Evolutionary conservation across 1,140 invertebrate genomes (phyloP).

Genomic region (Camponotus pennsylvanicus): DNA sequence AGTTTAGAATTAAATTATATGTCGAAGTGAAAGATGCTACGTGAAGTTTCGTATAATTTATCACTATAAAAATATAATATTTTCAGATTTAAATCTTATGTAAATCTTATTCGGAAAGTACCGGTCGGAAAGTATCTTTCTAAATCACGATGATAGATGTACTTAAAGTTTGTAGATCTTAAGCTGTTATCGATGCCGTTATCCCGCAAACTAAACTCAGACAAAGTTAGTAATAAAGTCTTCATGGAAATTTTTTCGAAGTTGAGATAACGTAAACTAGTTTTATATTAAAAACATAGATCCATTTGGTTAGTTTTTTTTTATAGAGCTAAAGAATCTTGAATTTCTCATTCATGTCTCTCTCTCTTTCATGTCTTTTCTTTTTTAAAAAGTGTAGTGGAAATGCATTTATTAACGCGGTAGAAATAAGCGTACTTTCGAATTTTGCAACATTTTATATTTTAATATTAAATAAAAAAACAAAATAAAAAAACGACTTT

Average conservation of each 20-base stretch:
- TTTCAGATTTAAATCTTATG: conserved; percentile 12
- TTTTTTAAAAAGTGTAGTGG: neutral
- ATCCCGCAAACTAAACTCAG: conserved; percentile 14
- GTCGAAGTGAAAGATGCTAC: neutral
- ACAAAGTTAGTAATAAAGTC: conserved; percentile 40
- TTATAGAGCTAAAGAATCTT: neutral
- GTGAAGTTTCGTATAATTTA: neutral
- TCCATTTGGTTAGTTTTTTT: neutral
- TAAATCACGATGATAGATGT: conserved; percentile 19
- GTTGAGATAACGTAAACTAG: conserved; percentile 18
- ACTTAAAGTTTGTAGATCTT: conserved; percentile 47
- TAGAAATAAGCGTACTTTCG: neutral
- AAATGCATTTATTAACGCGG: neutral
- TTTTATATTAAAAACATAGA: conserved; percentile 32
- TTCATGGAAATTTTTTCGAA: conserved; percentile 39
- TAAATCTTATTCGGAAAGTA: neutral
- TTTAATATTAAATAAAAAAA: neutral
- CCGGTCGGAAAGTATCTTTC: neutral
- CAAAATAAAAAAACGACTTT: neutral
- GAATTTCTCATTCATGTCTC: neutral
- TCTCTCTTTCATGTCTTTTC: neutral
- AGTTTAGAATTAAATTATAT: conserved; percentile 6
- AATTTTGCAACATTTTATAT: neutral
- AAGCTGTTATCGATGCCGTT: conserved; percentile 33
- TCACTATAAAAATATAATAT: neutral